Base-by-base conservation (phyloP, 1,140 invertebrate species). In the Bombus waltoni region DNA sequence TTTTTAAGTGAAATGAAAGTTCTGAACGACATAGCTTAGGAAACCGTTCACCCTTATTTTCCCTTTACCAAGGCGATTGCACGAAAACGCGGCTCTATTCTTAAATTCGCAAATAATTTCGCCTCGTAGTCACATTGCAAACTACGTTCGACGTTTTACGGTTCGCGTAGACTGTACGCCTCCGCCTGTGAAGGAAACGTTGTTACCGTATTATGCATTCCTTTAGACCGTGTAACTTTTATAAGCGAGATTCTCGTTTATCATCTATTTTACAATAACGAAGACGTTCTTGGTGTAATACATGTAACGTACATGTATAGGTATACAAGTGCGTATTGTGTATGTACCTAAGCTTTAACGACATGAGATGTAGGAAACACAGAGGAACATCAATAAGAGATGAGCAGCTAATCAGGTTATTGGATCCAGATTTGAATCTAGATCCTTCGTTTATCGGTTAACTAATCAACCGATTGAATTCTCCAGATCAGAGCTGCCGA, bases 1-100 rank as follows among this genome's bases (percentile, higher is more conserved):
- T 71, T 40, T 71, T 40, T 10, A 68, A 68, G 8, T 22, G 32
- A 1, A 65, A 65, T n/a, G n/a, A 65, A 65, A 65, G 11, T 65
- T 65, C 2, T n/a, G 62, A 32, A 65, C n/a, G 13, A n/a, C 62
- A 6, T 13, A 1, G 62, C 11, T 22, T 65, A 18, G 32, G n/a
- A 32, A 32, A 65, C 32, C 32, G 5, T 32, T n/a, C 13, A 2
- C 6, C n/a, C 5, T 65, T 32, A 32, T 47, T 8, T 53, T 0
- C 0, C 18, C 6, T 6, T 65, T 32, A 8, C 13, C n/a, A n/a
- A n/a, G 13, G 5, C n/a, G 15, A 0, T 65, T 32, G 0, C n/a
- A 32, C 13, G 62, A 8, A 15, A 65, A 62, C 3, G 62, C 13
- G 11, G 2, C 28, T 6, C 5, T n/a, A 6, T 65, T 32, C 32